Evolutionary conservation across 2,888 invertebrate species (phyloP).

Genomic region (Crioceris asparagi): DNA sequence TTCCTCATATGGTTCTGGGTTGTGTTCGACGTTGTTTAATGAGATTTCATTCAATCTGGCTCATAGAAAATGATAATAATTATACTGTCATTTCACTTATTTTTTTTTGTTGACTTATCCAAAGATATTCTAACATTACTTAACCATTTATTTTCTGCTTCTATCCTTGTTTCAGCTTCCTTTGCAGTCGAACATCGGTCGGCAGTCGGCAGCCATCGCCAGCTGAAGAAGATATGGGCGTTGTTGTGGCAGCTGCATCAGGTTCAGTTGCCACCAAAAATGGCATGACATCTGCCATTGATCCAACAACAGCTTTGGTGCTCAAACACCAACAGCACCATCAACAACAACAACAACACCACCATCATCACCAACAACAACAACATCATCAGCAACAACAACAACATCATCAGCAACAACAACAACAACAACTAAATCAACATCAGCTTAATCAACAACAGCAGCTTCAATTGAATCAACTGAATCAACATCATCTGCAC

Average conservation of each 20-base stretch:
- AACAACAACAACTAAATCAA: not conserved
- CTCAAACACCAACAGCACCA: not conserved
- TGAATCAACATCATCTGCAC: not conserved
- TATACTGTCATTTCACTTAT: no score
- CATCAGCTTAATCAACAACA: not conserved
- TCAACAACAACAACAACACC: not conserved
- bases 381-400: not conserved
- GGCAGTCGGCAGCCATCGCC: slow-evolving; percentile 89
- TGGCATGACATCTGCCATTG: no score
- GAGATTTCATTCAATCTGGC: no score
- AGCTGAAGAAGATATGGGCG: slow-evolving; percentile 64
- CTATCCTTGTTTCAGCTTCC: no score
- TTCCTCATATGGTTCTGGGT: no score
- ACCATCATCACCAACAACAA: not conserved
- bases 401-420: not conserved
- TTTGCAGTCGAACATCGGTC: slow-evolving; percentile 70
- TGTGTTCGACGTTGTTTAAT: no score
- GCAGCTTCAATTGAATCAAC: not conserved
- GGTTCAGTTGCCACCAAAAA: no score
- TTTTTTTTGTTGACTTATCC: no score
- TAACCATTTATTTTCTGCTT: no score
- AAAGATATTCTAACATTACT: no score
- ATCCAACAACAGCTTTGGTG: not conserved
- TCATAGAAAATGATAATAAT: no score
- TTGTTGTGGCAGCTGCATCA: slow-evolving; percentile 38